Percentiles rank a stretch among this genome's conserved stretches.
These are phyloP conservation scores for Manis javanica DNA, from an alignment of 2,797 vertebrate genomes.

Conservation along the genomic window DNA sequence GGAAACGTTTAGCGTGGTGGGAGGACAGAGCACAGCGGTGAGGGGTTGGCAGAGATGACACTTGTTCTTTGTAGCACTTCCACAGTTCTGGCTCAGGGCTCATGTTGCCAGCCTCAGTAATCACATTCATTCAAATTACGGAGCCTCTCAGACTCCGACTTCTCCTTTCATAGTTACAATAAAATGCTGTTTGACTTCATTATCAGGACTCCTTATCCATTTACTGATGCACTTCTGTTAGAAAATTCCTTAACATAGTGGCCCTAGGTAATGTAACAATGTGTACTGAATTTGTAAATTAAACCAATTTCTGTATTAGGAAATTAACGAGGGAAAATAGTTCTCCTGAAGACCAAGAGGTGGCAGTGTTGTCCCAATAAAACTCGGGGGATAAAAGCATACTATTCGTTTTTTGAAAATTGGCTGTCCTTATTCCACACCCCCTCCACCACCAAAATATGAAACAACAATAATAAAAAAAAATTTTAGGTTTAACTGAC, in stretches of 20 bases:
- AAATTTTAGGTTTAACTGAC: not conserved
- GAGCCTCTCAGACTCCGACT: not conserved
- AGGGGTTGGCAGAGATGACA: not conserved
- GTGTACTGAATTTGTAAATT: not conserved
- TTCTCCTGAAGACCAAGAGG: conserved; percentile 16
- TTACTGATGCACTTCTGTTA: not conserved
- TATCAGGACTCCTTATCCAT: not conserved
- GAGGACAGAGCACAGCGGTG: not conserved
- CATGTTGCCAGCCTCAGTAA: not conserved
- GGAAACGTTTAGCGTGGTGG: rapidly evolving
- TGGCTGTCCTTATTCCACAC: not conserved
- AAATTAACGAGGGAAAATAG: not conserved
- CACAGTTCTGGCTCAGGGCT: too few species aligned
- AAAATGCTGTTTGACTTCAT: not conserved
- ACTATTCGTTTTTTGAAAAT: not conserved
- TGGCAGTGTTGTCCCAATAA: not conserved
- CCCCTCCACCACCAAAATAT: not conserved
- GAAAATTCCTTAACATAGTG: not conserved
- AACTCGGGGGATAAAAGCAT: not conserved
- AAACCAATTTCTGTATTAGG: not conserved
- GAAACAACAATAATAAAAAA: not conserved
- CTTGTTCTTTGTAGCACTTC: not conserved
- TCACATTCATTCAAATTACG: not conserved
- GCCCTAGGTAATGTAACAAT: not conserved
- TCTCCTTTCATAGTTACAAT: not conserved